A percentile compares a stretch with the other conserved stretches of the same genome.
These are phyloP conservation scores for Saguinus imperator DNA, from an alignment of 2,113 vertebrate species.

Conservation along the genomic window DNA sequence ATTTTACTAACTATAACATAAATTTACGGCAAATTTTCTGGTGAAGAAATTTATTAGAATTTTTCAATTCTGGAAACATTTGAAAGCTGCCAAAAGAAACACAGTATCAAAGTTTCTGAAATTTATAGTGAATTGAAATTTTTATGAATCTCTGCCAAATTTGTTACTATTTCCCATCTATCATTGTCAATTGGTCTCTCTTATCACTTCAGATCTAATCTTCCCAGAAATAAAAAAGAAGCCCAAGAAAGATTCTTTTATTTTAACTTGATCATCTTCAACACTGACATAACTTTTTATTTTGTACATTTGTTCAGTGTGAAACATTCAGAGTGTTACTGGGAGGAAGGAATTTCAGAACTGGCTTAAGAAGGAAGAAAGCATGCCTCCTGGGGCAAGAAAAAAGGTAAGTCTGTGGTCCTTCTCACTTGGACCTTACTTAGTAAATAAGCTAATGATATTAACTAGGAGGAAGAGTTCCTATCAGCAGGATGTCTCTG, in stretches of 20 bases:
- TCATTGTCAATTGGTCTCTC: not conserved
- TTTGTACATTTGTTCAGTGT: not conserved
- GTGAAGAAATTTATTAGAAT: not conserved
- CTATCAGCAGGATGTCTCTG: not conserved
- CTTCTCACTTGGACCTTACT: not conserved
- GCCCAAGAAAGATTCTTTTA: not conserved
- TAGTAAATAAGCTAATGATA: not conserved
- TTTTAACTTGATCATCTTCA: not conserved
- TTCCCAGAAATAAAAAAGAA: not conserved
- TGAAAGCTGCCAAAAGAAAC: conserved; percentile 28
- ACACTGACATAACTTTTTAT: not conserved
- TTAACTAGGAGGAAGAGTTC: not conserved
- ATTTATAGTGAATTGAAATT: not conserved
- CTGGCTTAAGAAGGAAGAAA: not conserved
- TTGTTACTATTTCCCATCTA: not conserved
- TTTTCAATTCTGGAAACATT: conserved; percentile 17
- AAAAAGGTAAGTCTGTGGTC: not conserved
- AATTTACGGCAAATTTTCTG: not conserved
- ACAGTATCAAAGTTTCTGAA: not conserved
- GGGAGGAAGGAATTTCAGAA: not conserved
- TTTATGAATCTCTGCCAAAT: not conserved
- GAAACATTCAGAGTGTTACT: not conserved
- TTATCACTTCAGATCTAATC: not conserved
- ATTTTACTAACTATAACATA: conserved; percentile 18
- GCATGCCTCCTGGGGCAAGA: not conserved